Base-by-base conservation (phyloP, 2,113 vertebrate genomes). In the Otis tarda region DNA sequence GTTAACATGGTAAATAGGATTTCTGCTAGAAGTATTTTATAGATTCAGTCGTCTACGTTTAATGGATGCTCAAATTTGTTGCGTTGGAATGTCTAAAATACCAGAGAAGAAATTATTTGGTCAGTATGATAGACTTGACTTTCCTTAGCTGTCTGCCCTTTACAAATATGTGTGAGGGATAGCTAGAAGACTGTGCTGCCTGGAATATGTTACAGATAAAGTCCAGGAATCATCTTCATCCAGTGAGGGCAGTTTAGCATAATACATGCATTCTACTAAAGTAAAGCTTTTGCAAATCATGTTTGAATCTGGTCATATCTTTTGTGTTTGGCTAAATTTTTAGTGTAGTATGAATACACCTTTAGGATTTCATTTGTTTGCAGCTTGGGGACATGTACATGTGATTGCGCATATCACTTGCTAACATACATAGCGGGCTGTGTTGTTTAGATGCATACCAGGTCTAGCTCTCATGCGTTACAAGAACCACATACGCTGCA, bases 341-440 rank as follows among this genome's bases (percentile, higher is more conserved):
- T 61, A 33, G 9, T 27, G 33, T 35, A 19, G 10, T 20, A 14
- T 39, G 25, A 76, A 12, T 41, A n/a, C 1, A 2, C 17, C 55
- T 50, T 41, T 25, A 65, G 8, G 14, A 64, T 50, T 69, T 31
- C 0, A 4, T 39, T 37, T 87, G 9, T 87, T 73, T 31, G 33
- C 35, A 80, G 11, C 57, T 67, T 35, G 28, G 5, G n/a, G n/a
- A n/a, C n/a, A n/a, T n/a, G 13, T 63, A 31, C 0, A 0, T 63
- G 7, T 8, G 28, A 33, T 24, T 41, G 35, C 13, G 14, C 7
- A 0, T 69, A 15, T 53, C 14, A 17, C 47, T 25, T 52, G 27
- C 12, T 67, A n/a, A 35, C 7, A 13, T 37, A 9, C 11, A 1
- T 17, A 49, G 23, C 10, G 35, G 18, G 19, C 43, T 69, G 30